A percentile compares a stretch with the other conserved stretches of the same genome.
Conservation (phyloP, 2,797 vertebrate genomes). For the Malacoctenus gilli region DNA sequence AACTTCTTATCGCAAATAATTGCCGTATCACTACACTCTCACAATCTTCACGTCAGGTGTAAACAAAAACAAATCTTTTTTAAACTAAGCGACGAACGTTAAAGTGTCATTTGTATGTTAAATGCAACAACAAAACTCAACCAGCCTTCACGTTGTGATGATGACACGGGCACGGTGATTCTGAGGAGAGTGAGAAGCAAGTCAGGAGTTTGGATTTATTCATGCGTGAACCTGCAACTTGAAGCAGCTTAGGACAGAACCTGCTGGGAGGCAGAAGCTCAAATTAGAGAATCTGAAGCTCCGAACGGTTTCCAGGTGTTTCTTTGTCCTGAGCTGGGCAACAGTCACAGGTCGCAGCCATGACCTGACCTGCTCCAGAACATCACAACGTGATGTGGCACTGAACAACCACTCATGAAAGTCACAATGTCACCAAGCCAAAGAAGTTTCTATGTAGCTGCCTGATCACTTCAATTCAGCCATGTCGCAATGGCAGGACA, state of each 20-base stretch:
- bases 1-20: conserved; percentile 28
- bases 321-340: not conserved
- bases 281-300: too few species aligned
- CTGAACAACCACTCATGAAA: not conserved
- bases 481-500: not conserved
- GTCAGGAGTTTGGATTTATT: too few species aligned
- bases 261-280: too few species aligned
- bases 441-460: conserved; percentile 7
- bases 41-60: conserved; percentile 55
- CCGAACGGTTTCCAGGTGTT: too few species aligned
- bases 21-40: conserved; percentile 37
- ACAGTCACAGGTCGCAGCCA: not conserved
- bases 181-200: too few species aligned
- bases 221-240: too few species aligned
- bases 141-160: too few species aligned
- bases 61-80: conserved; percentile 50
- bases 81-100: conserved; percentile 16
- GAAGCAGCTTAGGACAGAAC: too few species aligned
- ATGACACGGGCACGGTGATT: too few species aligned
- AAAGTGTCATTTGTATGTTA: too few species aligned
- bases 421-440: not conserved
- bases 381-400: not conserved
- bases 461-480: not conserved
- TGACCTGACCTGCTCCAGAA: not conserved
- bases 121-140: too few species aligned